Evolutionary conservation across 2,888 invertebrate genomes (phyloP), one percentile per base, ranked within the genome.

Genomic region (Ypsolopha scabrella): DNA sequence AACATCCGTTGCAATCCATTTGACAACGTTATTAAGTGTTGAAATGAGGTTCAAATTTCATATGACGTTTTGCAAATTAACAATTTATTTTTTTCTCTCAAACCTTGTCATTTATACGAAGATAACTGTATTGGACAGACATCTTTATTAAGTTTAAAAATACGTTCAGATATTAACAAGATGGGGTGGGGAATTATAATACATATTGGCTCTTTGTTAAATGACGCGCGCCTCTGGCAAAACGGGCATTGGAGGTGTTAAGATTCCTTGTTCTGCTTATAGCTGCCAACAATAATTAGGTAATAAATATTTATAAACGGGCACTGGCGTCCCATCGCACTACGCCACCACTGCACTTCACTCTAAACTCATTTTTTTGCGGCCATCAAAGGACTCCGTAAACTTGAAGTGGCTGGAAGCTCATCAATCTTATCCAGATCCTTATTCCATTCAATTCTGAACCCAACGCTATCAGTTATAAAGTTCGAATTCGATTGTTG

Each of bases 261-360:
- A 76, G 67, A 51, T 50, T 50, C 68, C 64, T 66, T 61, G 60
- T 50, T 41, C 46, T 34, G 52, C 51, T 24, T 24, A 24, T 24
- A 24, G 24, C 24, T 41, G 51, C 52, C 51, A 52, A 48, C 54
- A 48, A 75, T 82, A 81, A 81, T 80, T 73, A 75, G 78, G 75
- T 73, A 75, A 80, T 85, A 81, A 82, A 83, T 82, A 83, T 83
- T 83, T 82, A 82, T 80, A 81, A 80, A 75, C 68, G 69, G 58
- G 70, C 65, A 66, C 61, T 60, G 63, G 66, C 70, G 57, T 61
- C 63, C 70, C 75, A 71, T 75, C 75, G 72, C 63, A 63, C 62
- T 45, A 10, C 50, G 50, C 50, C 50, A 50, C 63, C 63, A 60
- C 61, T 59, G 57, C 65, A 63, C 63, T 60, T 57, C 61, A 58